phyloP scores from a whole-genome alignment of 1,140 invertebrate genomes.

The Drosophila asahinai region DNA sequence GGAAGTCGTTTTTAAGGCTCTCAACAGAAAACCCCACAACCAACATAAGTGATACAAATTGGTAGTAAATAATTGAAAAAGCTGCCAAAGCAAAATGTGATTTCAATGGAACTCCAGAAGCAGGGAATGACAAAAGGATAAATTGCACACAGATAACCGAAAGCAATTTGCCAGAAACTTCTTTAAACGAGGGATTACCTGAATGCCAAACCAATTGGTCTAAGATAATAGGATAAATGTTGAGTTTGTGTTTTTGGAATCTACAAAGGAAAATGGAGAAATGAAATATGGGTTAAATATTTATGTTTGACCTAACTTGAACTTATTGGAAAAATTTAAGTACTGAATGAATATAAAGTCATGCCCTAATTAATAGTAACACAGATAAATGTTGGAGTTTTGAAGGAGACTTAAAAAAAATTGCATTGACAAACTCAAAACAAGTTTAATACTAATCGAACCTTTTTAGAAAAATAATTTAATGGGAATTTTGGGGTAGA shows the following conservation, averaged over 20 bases:
- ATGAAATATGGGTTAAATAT: constrained; percentile 18
- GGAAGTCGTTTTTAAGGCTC: constrained; percentile 11
- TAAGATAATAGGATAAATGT: constrained; percentile 28
- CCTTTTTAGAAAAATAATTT: not conserved
- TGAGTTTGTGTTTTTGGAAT: constrained; percentile 4
- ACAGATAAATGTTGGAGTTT: not conserved
- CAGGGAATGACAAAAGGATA: constrained; percentile 25
- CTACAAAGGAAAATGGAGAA: constrained; percentile 1
- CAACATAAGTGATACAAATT: constrained; percentile 30
- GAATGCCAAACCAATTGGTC: constrained; percentile 39
- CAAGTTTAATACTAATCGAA: not conserved
- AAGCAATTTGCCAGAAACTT: constrained; percentile 25
- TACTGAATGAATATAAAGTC: not conserved
- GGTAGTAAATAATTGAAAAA: constrained; percentile 54
- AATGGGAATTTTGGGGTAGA: too few relatives aligned
- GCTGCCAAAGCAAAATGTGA: constrained; percentile 17
- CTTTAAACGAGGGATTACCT: constrained; percentile 30
- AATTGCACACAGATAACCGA: constrained; percentile 23
- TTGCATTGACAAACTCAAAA: not conserved
- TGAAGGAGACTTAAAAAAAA: not conserved
- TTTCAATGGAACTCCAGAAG: constrained; percentile 28
- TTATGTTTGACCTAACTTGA: constrained; percentile 25
- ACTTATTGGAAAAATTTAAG: constrained; percentile 16
- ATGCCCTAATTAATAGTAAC: constrained; percentile 4
- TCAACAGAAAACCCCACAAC: constrained; percentile 12